Evolutionary conservation across 2,113 vertebrate genomes (phyloP).

Genomic region (Pelvicachromis taeniatus): DNA sequence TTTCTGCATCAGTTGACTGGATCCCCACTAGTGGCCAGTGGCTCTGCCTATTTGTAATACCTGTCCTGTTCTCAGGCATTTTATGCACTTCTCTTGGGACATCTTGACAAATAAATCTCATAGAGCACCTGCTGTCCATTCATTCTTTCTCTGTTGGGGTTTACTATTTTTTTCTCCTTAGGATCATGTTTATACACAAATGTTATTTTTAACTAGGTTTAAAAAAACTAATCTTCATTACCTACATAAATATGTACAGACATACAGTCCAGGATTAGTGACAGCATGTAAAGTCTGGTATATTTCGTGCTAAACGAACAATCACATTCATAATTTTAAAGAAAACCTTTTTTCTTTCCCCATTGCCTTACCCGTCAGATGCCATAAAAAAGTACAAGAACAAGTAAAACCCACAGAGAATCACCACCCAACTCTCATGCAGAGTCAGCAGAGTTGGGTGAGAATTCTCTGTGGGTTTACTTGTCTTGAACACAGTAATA

Average conservation of each 20-base stretch:
- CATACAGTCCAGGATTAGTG: background rate
- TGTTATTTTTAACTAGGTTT: background rate
- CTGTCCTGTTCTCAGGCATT: background rate
- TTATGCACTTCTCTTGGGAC: background rate
- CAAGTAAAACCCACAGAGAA: background rate
- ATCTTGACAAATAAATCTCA: background rate
- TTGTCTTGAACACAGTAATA: background rate
- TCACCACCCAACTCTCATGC: background rate
- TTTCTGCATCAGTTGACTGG: background rate
- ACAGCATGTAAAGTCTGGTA: background rate
- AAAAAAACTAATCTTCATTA: background rate
- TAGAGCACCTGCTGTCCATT: background rate
- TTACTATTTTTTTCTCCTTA: background rate
- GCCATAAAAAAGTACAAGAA: background rate
- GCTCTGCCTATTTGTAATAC: background rate
- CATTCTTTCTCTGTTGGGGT: background rate
- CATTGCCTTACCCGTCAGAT: background rate
- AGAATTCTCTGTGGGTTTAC: background rate
- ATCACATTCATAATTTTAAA: background rate
- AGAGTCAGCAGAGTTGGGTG: background rate
- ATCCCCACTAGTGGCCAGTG: background rate
- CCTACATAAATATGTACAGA: background rate
- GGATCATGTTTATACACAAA: background rate
- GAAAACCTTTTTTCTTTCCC: rapidly evolving
- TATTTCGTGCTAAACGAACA: background rate